Conservation (phyloP, 1,140 invertebrate genomes). For the Nasonia giraulti region DNA sequence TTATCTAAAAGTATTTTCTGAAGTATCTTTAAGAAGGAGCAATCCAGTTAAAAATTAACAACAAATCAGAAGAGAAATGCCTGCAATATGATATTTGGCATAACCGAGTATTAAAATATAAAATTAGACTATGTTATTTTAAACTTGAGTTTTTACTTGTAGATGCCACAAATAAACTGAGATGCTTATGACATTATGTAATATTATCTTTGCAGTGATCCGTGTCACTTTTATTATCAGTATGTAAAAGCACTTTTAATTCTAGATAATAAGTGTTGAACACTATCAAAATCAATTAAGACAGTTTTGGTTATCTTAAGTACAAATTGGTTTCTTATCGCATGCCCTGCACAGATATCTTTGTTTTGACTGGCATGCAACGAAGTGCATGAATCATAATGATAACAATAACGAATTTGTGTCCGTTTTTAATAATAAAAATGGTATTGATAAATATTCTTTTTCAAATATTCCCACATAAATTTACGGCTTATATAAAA, state of each 20-base stretch:
- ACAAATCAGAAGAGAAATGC: neutral
- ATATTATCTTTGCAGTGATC: slow-evolving; percentile 53
- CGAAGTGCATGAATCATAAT: neutral
- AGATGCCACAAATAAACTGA: slow-evolving; percentile 32
- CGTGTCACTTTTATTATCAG: slow-evolving; percentile 54
- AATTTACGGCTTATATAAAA: no score
- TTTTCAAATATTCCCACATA: no score
- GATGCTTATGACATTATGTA: slow-evolving; percentile 53
- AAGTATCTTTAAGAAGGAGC: neutral
- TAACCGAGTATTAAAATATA: slow-evolving; percentile 24
- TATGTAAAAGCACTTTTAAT: slow-evolving; percentile 35
- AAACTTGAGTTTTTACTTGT: slow-evolving; percentile 5
- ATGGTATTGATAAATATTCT: no score
- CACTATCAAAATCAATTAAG: slow-evolving; percentile 38
- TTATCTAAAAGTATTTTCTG: slow-evolving; percentile 18
- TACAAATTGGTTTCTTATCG: slow-evolving; percentile 32
- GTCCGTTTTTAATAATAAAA: no score
- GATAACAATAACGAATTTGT: neutral
- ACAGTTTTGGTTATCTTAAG: slow-evolving; percentile 16
- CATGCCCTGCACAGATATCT: neutral
- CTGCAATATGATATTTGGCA: slow-evolving; percentile 10
- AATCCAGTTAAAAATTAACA: slow-evolving; percentile 10
- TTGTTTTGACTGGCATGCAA: neutral
- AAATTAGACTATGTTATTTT: slow-evolving; percentile 37
- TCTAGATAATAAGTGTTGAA: slow-evolving; percentile 14